A percentile compares a stretch with the other conserved stretches of the same genome.
Conservation (phyloP, 1,140 invertebrate genomes). For the Zaprionus ghesquierei region DNA sequence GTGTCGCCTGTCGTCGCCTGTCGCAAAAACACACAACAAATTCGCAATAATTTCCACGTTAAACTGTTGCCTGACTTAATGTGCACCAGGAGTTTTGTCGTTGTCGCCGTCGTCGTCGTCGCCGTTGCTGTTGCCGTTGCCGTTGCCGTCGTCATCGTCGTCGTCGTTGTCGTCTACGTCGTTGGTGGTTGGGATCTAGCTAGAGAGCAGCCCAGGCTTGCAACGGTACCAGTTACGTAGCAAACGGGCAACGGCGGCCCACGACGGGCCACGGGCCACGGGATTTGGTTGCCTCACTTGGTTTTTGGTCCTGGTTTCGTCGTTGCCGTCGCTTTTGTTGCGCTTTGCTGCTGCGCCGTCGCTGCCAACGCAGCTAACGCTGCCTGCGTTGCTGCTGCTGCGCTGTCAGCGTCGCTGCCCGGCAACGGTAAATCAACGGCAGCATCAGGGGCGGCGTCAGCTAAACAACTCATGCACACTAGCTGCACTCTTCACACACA, state of each 20-base stretch:
- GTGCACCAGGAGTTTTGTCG: slow-evolving; percentile 80
- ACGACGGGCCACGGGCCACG: neutral
- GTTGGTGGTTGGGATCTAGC: slow-evolving; percentile 56
- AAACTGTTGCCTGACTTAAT: slow-evolving; percentile 81
- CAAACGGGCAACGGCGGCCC: neutral
- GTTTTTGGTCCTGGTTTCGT: slow-evolving; percentile 24
- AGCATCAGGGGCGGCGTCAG: slow-evolving; percentile 63
- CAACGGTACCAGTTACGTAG: slow-evolving; percentile 6
- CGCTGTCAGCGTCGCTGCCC: slow-evolving; percentile 32
- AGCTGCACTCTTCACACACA: slow-evolving; percentile 42
- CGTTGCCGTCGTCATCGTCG: slow-evolving; percentile 10
- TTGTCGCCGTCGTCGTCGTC: slow-evolving; percentile 42
- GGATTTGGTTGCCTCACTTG: neutral
- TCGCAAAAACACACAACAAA: slow-evolving; percentile 81
- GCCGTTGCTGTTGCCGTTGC: slow-evolving; percentile 11
- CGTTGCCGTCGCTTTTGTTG: slow-evolving; percentile 19
- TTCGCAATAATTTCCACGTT: slow-evolving; percentile 83
- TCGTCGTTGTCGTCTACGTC: slow-evolving; percentile 18
- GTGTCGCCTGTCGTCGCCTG: slow-evolving; percentile 48
- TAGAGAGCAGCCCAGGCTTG: slow-evolving; percentile 22
- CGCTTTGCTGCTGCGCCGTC: slow-evolving; percentile 6
- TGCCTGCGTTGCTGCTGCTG: slow-evolving; percentile 13
- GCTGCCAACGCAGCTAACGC: slow-evolving; percentile 16
- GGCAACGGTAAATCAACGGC: slow-evolving; percentile 65
- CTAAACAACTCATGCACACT: slow-evolving; percentile 3